Evolutionary conservation across 35 echinoderm and acorn worm species (phyloP).

Genomic region (Diadema setosum): DNA sequence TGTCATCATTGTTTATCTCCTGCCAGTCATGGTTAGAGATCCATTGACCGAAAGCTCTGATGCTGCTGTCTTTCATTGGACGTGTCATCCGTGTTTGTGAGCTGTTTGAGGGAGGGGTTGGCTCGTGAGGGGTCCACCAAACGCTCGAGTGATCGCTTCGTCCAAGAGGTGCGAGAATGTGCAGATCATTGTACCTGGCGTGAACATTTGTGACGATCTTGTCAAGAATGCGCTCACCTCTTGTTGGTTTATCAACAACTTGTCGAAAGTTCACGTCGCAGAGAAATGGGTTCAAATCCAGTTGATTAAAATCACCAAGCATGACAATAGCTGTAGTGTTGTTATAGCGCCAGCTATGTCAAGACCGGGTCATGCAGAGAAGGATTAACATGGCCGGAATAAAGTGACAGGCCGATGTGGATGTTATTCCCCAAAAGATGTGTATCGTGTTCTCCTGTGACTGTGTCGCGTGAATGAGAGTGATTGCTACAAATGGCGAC

Average conservation of each 20-base stretch:
- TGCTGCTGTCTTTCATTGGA: slow-evolving; percentile 9
- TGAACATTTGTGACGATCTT: slow-evolving; percentile 18
- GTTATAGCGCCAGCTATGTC: too few relatives aligned
- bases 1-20: not conserved
- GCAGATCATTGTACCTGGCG: not conserved
- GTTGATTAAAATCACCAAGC: slow-evolving; percentile 36
- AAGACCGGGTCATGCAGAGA: too few relatives aligned
- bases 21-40: slow-evolving; percentile 13
- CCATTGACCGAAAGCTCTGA: slow-evolving; percentile 8
- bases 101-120: not conserved
- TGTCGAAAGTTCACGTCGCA: not conserved
- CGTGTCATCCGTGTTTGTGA: not conserved
- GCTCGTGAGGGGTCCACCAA: slow-evolving; percentile 3
- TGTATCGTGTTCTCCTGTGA: too few relatives aligned
- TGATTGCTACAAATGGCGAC: too few relatives aligned
- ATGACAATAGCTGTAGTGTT: too few relatives aligned
- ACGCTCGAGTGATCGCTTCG: slow-evolving; percentile 5
- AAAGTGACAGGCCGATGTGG: too few relatives aligned
- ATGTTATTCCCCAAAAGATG: too few relatives aligned
- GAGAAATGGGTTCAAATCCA: not conserved
- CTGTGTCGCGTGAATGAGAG: too few relatives aligned
- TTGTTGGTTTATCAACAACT: slow-evolving; percentile 35
- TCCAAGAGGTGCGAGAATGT: slow-evolving; percentile 18
- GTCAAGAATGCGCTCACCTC: slow-evolving; percentile 32
- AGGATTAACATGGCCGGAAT: too few relatives aligned